phyloP scores from a whole-genome alignment of 92 coral and sea anemone genomes.

The Actinostola sp. region DNA sequence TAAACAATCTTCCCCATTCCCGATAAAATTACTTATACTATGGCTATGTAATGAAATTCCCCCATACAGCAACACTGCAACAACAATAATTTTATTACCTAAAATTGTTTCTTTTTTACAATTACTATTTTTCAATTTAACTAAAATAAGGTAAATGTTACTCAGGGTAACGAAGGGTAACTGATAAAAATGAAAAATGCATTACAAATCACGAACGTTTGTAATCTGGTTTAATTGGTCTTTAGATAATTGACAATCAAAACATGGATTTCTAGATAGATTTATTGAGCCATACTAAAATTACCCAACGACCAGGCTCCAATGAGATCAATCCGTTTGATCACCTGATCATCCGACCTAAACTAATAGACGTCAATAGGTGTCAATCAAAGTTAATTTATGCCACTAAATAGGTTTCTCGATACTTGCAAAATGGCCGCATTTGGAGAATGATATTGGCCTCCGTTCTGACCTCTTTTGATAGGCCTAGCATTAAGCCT shows the following conservation, averaged over 20 bases:
- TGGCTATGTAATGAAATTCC: no score
- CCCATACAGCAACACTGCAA: no score
- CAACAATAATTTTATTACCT: no score
- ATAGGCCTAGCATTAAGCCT: neutral
- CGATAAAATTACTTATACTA: no score
- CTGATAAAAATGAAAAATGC: no score
- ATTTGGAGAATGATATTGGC: conserved; percentile 25
- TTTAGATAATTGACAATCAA: conserved; percentile 2
- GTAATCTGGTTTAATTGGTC: no score
- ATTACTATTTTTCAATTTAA: no score
- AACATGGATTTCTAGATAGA: neutral
- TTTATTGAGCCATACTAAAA: neutral
- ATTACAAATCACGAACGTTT: no score
- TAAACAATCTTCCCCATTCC: no score
- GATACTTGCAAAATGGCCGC: conserved; percentile 51
- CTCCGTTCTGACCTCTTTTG: conserved; percentile 20
- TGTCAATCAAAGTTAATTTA: conserved; percentile 28
- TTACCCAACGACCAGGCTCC: neutral
- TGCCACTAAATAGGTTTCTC: conserved; percentile 31
- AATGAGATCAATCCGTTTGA: neutral
- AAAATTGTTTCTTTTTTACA: no score
- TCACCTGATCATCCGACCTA: neutral
- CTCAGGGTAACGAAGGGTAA: no score
- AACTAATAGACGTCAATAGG: conserved; percentile 29
- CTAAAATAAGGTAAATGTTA: no score